Conservation (phyloP, 2,113 vertebrate genomes). For the Daphoenositta chrysoptera region DNA sequence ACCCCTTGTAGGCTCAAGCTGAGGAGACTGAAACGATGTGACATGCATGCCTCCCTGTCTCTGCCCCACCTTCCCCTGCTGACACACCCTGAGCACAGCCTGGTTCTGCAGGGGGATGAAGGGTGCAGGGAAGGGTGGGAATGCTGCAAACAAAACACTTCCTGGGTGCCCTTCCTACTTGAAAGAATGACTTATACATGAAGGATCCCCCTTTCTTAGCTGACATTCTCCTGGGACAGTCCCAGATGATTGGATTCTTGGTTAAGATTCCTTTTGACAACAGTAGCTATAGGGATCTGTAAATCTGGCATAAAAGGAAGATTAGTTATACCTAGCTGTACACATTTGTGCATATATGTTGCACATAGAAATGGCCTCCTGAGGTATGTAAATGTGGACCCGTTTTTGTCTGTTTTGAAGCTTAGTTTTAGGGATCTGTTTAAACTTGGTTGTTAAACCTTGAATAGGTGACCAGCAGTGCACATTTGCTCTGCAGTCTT, state of each 20-base stretch:
- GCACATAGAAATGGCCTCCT: background rate
- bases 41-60: background rate
- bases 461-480: background rate
- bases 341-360: background rate
- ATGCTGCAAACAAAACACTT: background rate
- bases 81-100: background rate
- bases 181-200: background rate
- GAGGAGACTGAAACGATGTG: background rate
- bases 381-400: background rate
- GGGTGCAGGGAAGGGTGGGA: fast-evolving
- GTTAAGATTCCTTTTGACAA: background rate
- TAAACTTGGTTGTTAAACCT: background rate
- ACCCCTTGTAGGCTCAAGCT: background rate
- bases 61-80: background rate
- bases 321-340: background rate
- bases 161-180: background rate
- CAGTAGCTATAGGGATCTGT: background rate
- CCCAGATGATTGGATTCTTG: background rate
- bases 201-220: background rate
- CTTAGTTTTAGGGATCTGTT: background rate
- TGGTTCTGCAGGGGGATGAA: background rate
- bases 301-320: background rate
- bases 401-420: background rate
- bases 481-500: background rate
- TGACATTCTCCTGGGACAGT: background rate